Conservation (phyloP, 2,113 vertebrate genomes). For the Actinemys pallida region DNA sequence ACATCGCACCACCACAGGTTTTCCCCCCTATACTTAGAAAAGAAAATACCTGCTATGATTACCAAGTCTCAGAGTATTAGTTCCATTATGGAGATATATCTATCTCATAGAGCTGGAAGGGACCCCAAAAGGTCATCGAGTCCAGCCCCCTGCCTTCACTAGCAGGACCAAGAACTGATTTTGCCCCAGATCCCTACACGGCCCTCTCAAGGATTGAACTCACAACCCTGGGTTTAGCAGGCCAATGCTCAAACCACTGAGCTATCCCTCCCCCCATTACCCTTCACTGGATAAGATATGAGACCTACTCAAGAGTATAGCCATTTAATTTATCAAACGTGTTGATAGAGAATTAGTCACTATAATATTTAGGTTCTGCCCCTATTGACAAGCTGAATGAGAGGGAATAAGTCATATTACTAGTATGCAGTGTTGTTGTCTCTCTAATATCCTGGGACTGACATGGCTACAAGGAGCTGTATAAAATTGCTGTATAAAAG, state of each 20-base stretch:
- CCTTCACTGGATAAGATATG: slow-evolving; percentile 28
- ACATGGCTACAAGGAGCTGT: not conserved
- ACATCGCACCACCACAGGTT: not conserved
- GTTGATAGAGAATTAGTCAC: slow-evolving; percentile 37
- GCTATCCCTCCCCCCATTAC: not conserved
- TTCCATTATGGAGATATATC: not conserved
- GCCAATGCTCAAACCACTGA: too few species aligned
- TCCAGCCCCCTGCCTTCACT: too few species aligned
- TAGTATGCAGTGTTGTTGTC: too few species aligned
- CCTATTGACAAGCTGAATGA: not conserved
- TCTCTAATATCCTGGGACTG: too few species aligned
- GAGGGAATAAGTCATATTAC: not conserved
- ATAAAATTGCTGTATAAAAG: not conserved
- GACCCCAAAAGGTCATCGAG: too few species aligned
- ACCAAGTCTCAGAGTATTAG: not conserved
- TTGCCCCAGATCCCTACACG: too few species aligned
- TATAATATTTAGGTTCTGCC: not conserved
- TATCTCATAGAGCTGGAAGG: too few species aligned
- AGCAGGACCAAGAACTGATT: too few species aligned
- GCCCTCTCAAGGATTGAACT: too few species aligned
- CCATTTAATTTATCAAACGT: slow-evolving; percentile 29
- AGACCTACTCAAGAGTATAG: slow-evolving; percentile 28
- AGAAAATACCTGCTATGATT: slow-evolving; percentile 36
- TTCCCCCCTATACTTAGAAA: slow-evolving; percentile 10
- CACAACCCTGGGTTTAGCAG: too few species aligned